Evolutionary conservation across 2,113 vertebrate species (phyloP).

Genomic region (Zapornia atra): DNA sequence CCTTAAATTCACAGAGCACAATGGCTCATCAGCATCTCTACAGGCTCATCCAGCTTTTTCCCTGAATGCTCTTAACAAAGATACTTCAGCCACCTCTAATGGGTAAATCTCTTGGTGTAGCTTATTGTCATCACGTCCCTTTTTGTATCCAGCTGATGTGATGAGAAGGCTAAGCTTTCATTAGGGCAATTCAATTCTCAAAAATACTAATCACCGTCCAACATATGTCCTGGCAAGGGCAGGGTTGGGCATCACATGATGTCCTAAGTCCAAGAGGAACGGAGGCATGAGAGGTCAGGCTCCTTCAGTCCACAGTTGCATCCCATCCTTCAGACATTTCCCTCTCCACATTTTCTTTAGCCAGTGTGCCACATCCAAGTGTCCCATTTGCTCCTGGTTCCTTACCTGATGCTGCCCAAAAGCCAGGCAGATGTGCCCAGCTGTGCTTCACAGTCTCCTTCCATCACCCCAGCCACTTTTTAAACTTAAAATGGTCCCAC

Average conservation of each 20-base stretch:
- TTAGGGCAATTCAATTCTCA: not conserved
- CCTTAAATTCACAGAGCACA: no score
- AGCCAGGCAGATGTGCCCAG: not conserved
- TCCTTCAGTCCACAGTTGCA: no score
- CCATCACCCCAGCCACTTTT: no score
- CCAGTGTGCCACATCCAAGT: no score
- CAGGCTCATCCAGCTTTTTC: not conserved
- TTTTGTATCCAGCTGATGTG: not conserved
- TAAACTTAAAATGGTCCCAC: not conserved
- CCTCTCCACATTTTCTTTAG: no score
- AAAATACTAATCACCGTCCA: not conserved
- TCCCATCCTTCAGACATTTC: not conserved
- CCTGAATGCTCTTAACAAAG: not conserved
- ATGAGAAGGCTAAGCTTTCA: not conserved
- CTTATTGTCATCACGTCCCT: not conserved
- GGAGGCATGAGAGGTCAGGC: not conserved
- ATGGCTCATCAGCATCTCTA: not conserved
- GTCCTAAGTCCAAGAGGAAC: not conserved
- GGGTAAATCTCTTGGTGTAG: not conserved
- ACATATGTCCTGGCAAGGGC: not conserved
- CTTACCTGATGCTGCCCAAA: fast-evolving
- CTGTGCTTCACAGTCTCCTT: not conserved
- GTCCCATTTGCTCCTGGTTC: not conserved
- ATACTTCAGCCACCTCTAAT: not conserved
- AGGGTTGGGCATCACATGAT: not conserved